These are phyloP conservation scores for Probaryconus sp. DNA, from an alignment of 1,140 invertebrate species.

Conservation along the genomic window DNA sequence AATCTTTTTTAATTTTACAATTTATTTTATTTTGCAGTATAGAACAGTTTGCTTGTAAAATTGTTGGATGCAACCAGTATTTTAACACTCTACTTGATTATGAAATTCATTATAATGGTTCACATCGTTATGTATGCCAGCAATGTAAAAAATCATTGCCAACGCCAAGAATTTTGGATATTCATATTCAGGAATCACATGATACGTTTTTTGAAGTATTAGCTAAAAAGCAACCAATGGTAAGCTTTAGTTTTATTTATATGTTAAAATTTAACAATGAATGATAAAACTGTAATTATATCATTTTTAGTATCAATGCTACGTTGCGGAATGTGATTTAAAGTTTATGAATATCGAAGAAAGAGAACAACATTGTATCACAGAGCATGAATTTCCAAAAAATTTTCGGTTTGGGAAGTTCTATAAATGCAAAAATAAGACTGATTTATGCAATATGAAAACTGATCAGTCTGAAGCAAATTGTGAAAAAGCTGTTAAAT, in stretches of 20 bases:
- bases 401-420: slow-evolving; percentile 81
- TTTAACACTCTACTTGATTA: slow-evolving; percentile 76
- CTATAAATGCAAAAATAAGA: slow-evolving; percentile 47
- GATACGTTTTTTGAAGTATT: slow-evolving; percentile 84
- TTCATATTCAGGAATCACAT: slow-evolving; percentile 84
- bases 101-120: slow-evolving; percentile 78
- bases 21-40: slow-evolving; percentile 66
- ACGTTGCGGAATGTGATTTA: slow-evolving; percentile 81
- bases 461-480: slow-evolving; percentile 26
- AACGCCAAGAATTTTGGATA: slow-evolving; percentile 82
- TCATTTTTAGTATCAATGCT: slow-evolving; percentile 82
- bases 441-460: slow-evolving; percentile 35
- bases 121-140: slow-evolving; percentile 75
- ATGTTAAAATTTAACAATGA: slow-evolving; percentile 29
- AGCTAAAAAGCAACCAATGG: slow-evolving; percentile 81
- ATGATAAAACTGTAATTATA: slow-evolving; percentile 42
- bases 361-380: slow-evolving; percentile 81
- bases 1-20: slow-evolving; percentile 4
- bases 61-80: slow-evolving; percentile 68
- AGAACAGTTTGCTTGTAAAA: slow-evolving; percentile 73
- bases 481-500: slow-evolving; percentile 23
- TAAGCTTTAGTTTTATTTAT: slow-evolving; percentile 66
- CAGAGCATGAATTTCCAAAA: slow-evolving; percentile 82
- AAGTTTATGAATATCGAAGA: slow-evolving; percentile 79
- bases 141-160: slow-evolving; percentile 81